Percentiles rank a stretch among this genome's conserved stretches.
These are phyloP conservation scores for Acleris emargana DNA, from an alignment of 2,888 invertebrate genomes.

Conservation along the genomic window DNA sequence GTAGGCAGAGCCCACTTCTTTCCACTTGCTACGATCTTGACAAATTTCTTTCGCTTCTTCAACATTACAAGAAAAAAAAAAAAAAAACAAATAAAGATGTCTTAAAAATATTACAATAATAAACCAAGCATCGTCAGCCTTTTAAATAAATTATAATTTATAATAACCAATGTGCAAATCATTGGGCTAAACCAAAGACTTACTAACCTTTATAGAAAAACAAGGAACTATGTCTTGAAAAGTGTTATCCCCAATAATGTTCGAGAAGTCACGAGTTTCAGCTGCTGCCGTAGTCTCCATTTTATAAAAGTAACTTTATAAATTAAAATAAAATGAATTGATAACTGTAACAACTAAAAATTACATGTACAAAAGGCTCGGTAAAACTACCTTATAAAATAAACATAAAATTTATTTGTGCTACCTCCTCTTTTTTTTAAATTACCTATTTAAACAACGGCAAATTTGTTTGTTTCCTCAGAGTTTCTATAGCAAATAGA, in stretches of 20 bases:
- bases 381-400: conserved; percentile 8
- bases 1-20: too few species aligned
- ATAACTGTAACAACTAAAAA: not conserved
- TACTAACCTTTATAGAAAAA: conserved; percentile 30
- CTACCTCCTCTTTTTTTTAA: not conserved
- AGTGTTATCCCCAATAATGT: not conserved
- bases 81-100: too few species aligned
- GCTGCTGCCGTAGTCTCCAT: conserved; percentile 31
- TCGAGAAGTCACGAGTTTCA: not conserved
- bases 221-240: conserved; percentile 19
- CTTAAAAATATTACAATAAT: too few species aligned
- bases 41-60: too few species aligned
- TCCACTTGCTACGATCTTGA: too few species aligned
- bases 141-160: too few species aligned
- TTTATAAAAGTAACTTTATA: not conserved
- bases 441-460: not conserved
- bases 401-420: not conserved
- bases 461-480: too few species aligned
- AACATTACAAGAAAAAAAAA: too few species aligned
- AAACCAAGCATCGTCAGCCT: too few species aligned
- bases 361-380: not conserved
- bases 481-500: too few species aligned
- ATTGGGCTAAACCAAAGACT: not conserved
- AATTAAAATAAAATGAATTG: not conserved
- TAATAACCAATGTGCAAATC: too few species aligned